A percentile compares a stretch with the other conserved stretches of the same genome.
Evolutionary conservation across 2,888 invertebrate species (phyloP).

Genomic region (Polyommatus iphigenia): DNA sequence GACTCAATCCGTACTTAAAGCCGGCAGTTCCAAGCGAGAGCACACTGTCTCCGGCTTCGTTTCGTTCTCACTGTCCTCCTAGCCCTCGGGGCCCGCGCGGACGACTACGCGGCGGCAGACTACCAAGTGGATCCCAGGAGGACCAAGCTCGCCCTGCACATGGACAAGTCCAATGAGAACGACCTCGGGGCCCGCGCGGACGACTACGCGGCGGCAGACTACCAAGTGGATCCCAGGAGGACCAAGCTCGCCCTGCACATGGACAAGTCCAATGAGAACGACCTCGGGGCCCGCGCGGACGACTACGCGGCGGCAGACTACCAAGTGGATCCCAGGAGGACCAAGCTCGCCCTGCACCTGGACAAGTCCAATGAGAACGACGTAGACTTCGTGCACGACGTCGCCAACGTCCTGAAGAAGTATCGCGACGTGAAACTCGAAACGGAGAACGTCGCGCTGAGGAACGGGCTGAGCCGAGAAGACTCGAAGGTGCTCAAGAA

Average conservation of each 20-base stretch:
- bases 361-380: background rate
- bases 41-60: background rate
- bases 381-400: background rate
- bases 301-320: background rate
- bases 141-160: background rate
- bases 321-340: background rate
- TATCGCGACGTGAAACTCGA: background rate
- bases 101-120: background rate
- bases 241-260: background rate
- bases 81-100: background rate
- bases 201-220: background rate
- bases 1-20: background rate
- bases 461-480: background rate
- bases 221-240: background rate
- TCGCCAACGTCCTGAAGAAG: background rate
- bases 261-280: too few relatives aligned
- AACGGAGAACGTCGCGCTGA: background rate
- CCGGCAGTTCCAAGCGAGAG: background rate
- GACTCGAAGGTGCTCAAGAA: background rate
- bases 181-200: background rate
- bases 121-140: background rate
- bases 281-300: background rate
- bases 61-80: background rate
- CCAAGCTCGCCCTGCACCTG: background rate
- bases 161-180: too few relatives aligned